phyloP scores from a whole-genome alignment of 1,140 invertebrate species.

The Nylanderia fulva region DNA sequence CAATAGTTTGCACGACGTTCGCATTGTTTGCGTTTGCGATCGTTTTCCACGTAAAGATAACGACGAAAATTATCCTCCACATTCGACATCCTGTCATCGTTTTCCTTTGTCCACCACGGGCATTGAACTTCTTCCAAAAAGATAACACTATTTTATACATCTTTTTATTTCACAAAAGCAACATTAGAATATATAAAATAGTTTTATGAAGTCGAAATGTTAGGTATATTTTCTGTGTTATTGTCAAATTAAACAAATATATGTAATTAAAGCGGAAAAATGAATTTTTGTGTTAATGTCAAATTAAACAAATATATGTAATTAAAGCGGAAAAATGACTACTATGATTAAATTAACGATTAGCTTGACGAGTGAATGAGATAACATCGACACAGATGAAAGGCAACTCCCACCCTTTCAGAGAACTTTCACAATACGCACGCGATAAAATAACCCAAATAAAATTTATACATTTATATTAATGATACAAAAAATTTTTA shows the following conservation, averaged over 20 bases:
- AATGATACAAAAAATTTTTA: background rate
- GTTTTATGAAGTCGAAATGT: background rate
- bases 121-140: slow-evolving; percentile 66
- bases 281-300: too few relatives aligned
- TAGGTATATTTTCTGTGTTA: background rate
- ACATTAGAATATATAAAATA: background rate
- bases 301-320: background rate
- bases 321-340: background rate
- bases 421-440: too few relatives aligned
- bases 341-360: slow-evolving; percentile 6
- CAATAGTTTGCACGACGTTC: slow-evolving; percentile 1
- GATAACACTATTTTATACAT: background rate
- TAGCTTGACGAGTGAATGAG: background rate
- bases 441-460: background rate
- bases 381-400: background rate
- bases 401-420: too few relatives aligned
- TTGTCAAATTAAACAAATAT: background rate
- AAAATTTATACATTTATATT: background rate
- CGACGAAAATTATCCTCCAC: slow-evolving; percentile 63
- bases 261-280: background rate
- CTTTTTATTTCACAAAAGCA: background rate
- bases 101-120: slow-evolving; percentile 46
- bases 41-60: slow-evolving; percentile 36
- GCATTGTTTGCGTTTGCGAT: slow-evolving; percentile 28
- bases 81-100: slow-evolving; percentile 76